These are phyloP conservation scores for Loxodonta africana DNA, from an alignment of 2,113 vertebrate species.

Conservation along the genomic window DNA sequence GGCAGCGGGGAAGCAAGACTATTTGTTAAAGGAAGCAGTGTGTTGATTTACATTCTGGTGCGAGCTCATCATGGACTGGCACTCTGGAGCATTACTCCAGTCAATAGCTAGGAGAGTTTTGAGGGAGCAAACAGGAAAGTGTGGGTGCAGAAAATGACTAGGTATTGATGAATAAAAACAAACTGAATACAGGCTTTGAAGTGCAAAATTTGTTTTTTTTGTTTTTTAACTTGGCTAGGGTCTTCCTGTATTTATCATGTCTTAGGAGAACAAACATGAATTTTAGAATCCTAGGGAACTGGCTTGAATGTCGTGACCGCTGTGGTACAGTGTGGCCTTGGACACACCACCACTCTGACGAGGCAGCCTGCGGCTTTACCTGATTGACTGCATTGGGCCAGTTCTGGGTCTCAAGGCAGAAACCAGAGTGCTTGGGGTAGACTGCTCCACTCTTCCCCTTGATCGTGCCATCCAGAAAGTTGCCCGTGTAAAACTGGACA, in stretches of 20 bases:
- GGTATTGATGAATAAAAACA: background rate
- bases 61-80: background rate
- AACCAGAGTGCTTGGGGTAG: conserved; percentile 94
- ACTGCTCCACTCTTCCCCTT: conserved; percentile 90
- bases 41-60: background rate
- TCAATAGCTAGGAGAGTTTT: background rate
- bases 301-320: background rate
- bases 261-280: background rate
- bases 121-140: background rate
- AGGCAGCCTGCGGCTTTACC: conserved; percentile 85
- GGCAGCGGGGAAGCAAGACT: background rate
- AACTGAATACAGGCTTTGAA: background rate
- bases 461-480: conserved; percentile 94
- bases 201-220: background rate
- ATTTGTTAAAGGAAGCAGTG: background rate
- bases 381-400: conserved; percentile 97
- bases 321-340: background rate
- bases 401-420: conserved; percentile 97
- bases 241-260: background rate
- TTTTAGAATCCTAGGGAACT: background rate
- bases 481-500: conserved; percentile 97
- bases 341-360: background rate
- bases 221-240: background rate
- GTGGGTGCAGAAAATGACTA: background rate
- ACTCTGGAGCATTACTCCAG: background rate